A percentile compares a stretch with the other conserved stretches of the same genome.
Conservation (phyloP, 2,797 vertebrate genomes). For the Stomatorhinus walkeri region DNA sequence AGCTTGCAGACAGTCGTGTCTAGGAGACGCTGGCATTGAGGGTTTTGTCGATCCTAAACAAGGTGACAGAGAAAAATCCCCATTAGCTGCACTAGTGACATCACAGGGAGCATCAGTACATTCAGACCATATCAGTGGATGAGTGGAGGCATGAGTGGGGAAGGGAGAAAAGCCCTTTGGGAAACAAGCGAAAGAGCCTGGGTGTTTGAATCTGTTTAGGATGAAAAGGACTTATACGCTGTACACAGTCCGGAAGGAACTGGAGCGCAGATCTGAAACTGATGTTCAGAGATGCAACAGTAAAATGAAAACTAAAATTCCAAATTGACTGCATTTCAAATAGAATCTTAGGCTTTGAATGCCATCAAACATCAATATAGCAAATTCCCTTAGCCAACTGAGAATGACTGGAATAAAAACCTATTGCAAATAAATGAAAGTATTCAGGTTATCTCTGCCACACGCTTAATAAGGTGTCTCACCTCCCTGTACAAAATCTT, state of each 20-base stretch:
- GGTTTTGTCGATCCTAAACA: constrained; percentile 21
- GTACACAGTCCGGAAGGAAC: neutral
- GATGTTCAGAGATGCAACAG: neutral
- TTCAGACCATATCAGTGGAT: neutral
- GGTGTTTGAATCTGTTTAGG: neutral
- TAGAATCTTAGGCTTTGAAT: neutral
- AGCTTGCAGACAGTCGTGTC: neutral
- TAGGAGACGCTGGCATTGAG: constrained; percentile 14
- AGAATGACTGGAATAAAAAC: neutral
- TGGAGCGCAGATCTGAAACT: neutral
- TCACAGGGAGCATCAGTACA: neutral
- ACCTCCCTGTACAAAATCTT: neutral
- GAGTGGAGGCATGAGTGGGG: neutral
- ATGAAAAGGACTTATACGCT: neutral
- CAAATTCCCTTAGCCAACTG: neutral
- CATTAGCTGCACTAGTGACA: neutral
- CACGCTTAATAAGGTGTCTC: neutral
- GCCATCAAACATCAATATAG: neutral
- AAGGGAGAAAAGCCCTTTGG: neutral
- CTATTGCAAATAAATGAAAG: neutral
- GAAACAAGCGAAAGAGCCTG: neutral
- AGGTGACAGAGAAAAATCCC: neutral
- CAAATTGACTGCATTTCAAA: no score
- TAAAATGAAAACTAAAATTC: neutral
- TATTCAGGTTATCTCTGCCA: neutral